Conservation (phyloP, 1,140 invertebrate species). For the Leptinotarsa lineolata region DNA sequence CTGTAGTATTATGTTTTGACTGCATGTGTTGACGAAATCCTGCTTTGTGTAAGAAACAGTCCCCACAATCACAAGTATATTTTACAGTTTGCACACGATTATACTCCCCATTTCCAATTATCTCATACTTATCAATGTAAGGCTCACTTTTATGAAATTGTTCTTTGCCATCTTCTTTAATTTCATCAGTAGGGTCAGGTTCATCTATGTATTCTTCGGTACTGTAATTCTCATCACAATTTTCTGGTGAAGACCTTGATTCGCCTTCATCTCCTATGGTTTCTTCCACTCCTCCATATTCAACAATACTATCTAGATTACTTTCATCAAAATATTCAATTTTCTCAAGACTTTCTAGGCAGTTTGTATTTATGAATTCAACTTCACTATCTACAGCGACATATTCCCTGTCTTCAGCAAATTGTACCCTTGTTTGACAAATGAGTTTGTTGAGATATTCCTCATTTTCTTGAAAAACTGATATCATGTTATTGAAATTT, state of each 20-base stretch:
- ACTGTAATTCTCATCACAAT: neutral
- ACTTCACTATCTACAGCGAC: neutral
- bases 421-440: neutral
- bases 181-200: neutral
- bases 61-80: slow-evolving; percentile 31
- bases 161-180: neutral
- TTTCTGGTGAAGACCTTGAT: neutral
- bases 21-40: slow-evolving; percentile 29
- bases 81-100: slow-evolving; percentile 13
- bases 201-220: neutral
- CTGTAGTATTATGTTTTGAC: slow-evolving; percentile 24
- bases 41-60: slow-evolving; percentile 29
- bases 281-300: neutral
- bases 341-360: neutral
- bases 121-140: neutral
- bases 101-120: slow-evolving; percentile 12
- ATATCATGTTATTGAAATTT: slow-evolving; percentile 45
- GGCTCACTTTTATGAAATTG: slow-evolving; percentile 17
- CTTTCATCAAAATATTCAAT: slow-evolving; percentile 13
- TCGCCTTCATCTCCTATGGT: neutral
- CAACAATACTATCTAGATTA: slow-evolving; percentile 9
- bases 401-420: neutral
- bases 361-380: slow-evolving; percentile 10
- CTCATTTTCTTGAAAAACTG: slow-evolving; percentile 39
- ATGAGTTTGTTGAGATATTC: slow-evolving; percentile 34